Percentiles rank a stretch among this genome's conserved stretches.
These are phyloP conservation scores for Vireo griseus DNA, from an alignment of 2,797 vertebrate species.

Conservation along the genomic window DNA sequence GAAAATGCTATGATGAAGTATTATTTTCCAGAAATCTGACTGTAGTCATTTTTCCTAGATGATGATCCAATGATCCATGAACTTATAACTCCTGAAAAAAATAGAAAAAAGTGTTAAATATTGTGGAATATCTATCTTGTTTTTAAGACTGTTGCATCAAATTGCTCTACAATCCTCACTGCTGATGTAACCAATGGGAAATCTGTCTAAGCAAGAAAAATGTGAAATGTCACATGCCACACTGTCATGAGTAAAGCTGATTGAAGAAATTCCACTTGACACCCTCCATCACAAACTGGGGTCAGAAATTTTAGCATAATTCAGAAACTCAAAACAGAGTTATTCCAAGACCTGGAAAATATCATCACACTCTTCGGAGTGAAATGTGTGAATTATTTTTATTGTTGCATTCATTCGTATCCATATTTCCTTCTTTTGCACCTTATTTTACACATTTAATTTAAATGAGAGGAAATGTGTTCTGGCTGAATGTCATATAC, in stretches of 20 bases:
- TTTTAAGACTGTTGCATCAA: background rate
- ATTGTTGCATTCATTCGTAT: background rate
- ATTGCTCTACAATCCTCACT: background rate
- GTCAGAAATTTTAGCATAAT: background rate
- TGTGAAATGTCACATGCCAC: background rate
- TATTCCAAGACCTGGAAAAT: background rate
- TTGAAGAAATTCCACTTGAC: background rate
- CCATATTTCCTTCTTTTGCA: background rate
- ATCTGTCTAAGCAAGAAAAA: background rate
- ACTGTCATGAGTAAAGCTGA: background rate
- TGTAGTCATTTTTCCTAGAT: background rate
- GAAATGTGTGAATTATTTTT: background rate
- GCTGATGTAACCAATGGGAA: background rate
- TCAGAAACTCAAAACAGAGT: background rate
- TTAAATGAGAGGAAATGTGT: background rate
- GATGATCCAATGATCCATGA: background rate
- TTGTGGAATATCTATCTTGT: background rate
- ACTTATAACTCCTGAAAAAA: background rate
- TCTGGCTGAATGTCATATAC: background rate
- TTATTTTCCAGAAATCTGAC: background rate
- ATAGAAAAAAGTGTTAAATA: background rate
- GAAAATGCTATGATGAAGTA: background rate
- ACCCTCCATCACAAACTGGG: background rate
- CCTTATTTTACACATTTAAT: slow-evolving; percentile 9
- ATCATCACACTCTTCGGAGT: background rate